Conservation (phyloP, 2,888 invertebrate genomes). For the Tetanocera ferruginea region DNA sequence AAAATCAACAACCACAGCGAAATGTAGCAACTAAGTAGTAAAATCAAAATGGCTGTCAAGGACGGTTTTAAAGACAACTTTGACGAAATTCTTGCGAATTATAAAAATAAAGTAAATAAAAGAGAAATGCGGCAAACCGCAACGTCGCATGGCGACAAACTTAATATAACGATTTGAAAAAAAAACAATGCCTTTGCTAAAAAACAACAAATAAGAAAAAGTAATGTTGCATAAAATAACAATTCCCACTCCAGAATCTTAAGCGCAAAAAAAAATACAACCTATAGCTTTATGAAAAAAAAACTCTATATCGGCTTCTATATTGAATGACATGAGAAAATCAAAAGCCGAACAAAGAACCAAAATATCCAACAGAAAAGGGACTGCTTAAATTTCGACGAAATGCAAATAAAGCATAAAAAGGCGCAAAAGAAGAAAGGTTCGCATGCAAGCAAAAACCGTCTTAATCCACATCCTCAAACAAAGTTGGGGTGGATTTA, state of each 20-base stretch:
- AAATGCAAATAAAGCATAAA: neutral
- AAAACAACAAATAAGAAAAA: too few relatives aligned
- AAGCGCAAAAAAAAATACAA: neutral
- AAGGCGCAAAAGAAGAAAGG: neutral
- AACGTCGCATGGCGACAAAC: too few relatives aligned
- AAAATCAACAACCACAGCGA: too few relatives aligned
- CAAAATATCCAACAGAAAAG: neutral
- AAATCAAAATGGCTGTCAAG: too few relatives aligned
- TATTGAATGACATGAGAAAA: constrained; percentile 36
- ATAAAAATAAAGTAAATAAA: too few relatives aligned
- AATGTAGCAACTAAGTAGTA: too few relatives aligned
- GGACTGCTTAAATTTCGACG: neutral
- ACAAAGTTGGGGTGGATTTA: neutral
- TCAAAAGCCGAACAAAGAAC: constrained; percentile 11
- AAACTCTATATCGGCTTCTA: constrained; percentile 2
- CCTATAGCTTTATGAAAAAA: constrained; percentile 7
- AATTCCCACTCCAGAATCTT: too few relatives aligned
- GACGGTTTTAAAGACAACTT: too few relatives aligned
- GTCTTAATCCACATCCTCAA: neutral
- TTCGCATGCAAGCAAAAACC: neutral
- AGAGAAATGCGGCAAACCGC: too few relatives aligned
- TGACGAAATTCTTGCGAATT: too few relatives aligned
- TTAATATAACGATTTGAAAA: too few relatives aligned
- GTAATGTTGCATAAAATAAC: constrained; percentile 6
- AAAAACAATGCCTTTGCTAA: too few relatives aligned